Base-by-base conservation (phyloP, 1,140 invertebrate species). In the Dolichoris vasculosae region DNA sequence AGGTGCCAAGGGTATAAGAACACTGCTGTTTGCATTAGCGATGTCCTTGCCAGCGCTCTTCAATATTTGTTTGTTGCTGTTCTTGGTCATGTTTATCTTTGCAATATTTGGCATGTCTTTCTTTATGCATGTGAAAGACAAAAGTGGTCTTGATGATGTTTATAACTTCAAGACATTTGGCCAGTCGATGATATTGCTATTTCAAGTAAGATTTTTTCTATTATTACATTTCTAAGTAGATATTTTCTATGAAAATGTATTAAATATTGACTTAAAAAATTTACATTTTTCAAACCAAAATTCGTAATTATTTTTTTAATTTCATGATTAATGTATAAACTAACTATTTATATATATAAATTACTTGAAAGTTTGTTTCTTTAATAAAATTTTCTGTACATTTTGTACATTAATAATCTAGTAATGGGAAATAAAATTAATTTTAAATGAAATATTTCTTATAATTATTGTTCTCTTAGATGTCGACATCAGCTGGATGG, bases 111-210 rank as follows among this genome's bases (percentile, higher is more conserved):
- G 99, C 86, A 99, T 99, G 98, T 99, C 98, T 73, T 99, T 99
- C 95, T 99, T 99, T 94, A 99, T 98, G 98, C 97, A 98, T 93
- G 98, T 99, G 82, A 98, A 98, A 93, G 95, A 97, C 90, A 97
- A 97, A 90, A 97, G 96, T 89, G 98, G 98, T 73, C 94, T 99
- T 84, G 98, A 99, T 91, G 98, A 99, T 92, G 97, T 98, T 78
- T 99, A 99, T 94, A 99, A 99, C 94, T 99, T 99, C 94, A 97
- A 98, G 93, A 99, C 98, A n/a, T 99, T 99, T 93, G 97, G 97
- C 89, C 97, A 98, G 94, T 99, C 98, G 90, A 98, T 99, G 96
- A 99, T 99, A 91, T 94, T 99, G 89, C 95, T 99, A 86, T 99
- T 99, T 95, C 97, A 99, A 96, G 97, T 97, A 93, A 89, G 86